phyloP scores from a whole-genome alignment of 2,888 invertebrate genomes.

The Masnerella sp. region DNA sequence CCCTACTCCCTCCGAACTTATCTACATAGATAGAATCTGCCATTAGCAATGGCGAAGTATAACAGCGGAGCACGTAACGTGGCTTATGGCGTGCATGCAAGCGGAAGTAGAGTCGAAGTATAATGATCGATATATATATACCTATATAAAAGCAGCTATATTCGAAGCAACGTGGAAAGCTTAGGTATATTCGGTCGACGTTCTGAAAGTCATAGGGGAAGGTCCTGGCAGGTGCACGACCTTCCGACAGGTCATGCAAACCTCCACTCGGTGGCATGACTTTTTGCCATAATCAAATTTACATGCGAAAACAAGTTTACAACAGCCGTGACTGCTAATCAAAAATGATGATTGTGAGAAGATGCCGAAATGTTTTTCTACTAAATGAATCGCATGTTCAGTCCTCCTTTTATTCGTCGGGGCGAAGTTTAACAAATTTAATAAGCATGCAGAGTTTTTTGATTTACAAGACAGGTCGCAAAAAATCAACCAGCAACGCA shows the following conservation, averaged over 20 bases:
- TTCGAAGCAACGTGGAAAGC: background rate
- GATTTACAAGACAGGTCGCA: too few relatives aligned
- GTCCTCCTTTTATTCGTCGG: too few relatives aligned
- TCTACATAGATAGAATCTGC: slow-evolving; percentile 56
- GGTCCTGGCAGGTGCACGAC: slow-evolving; percentile 55
- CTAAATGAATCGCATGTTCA: too few relatives aligned
- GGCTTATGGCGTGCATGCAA: slow-evolving; percentile 41
- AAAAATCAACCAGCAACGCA: too few relatives aligned
- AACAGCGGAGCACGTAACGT: slow-evolving; percentile 34
- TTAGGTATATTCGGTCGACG: background rate
- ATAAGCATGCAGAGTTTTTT: too few relatives aligned
- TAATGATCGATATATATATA: slow-evolving; percentile 51
- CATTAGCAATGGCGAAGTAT: slow-evolving; percentile 41
- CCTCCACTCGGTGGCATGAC: slow-evolving; percentile 19
- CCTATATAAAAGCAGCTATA: too few relatives aligned
- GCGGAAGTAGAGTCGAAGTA: slow-evolving; percentile 46
- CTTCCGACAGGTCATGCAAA: slow-evolving; percentile 53
- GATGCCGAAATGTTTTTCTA: too few relatives aligned
- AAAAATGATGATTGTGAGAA: slow-evolving; percentile 10
- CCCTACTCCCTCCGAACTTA: slow-evolving; percentile 16
- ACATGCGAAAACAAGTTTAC: slow-evolving; percentile 31
- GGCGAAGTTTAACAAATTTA: too few relatives aligned
- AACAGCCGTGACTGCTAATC: slow-evolving; percentile 18
- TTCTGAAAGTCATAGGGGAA: slow-evolving; percentile 49
- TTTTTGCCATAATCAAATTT: slow-evolving; percentile 30